These are phyloP conservation scores for Siphamia tubifer DNA, from an alignment of 2,113 vertebrate species.

Conservation along the genomic window DNA sequence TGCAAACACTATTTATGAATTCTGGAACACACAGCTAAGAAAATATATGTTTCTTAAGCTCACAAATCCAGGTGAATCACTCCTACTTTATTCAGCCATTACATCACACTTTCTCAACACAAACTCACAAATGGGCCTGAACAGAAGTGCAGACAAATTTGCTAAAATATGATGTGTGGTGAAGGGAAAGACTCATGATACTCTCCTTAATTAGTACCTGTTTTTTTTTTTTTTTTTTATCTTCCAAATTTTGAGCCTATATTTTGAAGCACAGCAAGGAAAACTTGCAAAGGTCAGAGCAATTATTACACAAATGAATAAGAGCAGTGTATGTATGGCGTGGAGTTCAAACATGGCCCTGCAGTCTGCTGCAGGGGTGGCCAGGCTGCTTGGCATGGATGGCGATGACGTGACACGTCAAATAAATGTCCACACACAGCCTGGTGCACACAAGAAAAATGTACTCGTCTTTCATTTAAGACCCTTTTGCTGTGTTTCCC, in stretches of 20 bases:
- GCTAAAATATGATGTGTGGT: conserved; percentile 36
- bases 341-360: conserved; percentile 57
- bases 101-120: conserved; percentile 45
- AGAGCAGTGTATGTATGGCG: conserved; percentile 65
- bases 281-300: conserved; percentile 62
- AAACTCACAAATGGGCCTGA: conserved; percentile 36
- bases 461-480: conserved; percentile 47
- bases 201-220: conserved; percentile 45
- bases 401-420: conserved; percentile 69
- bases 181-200: conserved; percentile 26
- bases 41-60: conserved; percentile 26
- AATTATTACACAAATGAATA: conserved; percentile 73
- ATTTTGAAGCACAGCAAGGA: conserved; percentile 40
- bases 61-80: conserved; percentile 37
- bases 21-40: conserved; percentile 43
- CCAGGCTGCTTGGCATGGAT: conserved; percentile 44
- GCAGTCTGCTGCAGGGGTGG: conserved; percentile 50
- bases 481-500: conserved; percentile 6
- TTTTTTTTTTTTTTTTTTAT: background rate
- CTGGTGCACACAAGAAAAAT: conserved; percentile 41
- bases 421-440: conserved; percentile 69
- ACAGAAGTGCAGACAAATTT: conserved; percentile 54
- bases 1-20: conserved; percentile 32
- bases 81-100: conserved; percentile 46
- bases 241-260: background rate